A percentile compares a stretch with the other conserved stretches of the same genome.
Conservation (phyloP, 2,113 vertebrate genomes). For the Paralichthys olivaceus region DNA sequence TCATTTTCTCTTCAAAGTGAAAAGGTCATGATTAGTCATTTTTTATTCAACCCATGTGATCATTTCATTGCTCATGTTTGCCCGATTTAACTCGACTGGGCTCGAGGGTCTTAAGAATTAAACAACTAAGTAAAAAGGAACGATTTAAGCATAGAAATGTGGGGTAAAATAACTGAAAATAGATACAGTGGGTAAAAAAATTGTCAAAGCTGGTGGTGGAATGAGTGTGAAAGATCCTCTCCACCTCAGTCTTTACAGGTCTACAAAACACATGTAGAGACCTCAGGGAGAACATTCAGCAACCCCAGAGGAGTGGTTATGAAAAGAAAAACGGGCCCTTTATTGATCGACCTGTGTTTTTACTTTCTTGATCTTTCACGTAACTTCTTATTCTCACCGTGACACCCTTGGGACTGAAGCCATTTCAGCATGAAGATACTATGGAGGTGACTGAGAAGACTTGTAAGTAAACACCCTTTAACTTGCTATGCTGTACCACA, state of each 20-base stretch:
- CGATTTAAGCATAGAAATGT: constrained; percentile 3
- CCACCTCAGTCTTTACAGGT: background rate
- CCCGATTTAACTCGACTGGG: background rate
- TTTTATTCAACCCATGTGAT: background rate
- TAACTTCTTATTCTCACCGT: constrained; percentile 5
- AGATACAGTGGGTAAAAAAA: background rate
- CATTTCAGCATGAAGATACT: constrained; percentile 46
- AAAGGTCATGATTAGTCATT: background rate
- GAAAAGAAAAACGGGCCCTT: constrained; percentile 36
- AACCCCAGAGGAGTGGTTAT: constrained; percentile 24
- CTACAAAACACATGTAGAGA: constrained; percentile 49
- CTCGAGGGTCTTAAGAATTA: background rate
- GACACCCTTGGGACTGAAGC: constrained; percentile 35
- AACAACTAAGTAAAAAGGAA: background rate
- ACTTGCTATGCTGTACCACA: constrained; percentile 20
- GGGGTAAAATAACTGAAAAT: background rate
- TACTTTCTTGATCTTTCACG: constrained; percentile 55
- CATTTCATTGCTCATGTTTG: background rate
- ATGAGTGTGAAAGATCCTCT: constrained; percentile 21
- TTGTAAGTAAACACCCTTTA: constrained; percentile 10
- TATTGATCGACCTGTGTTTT: constrained; percentile 38
- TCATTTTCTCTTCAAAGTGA: background rate
- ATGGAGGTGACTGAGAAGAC: background rate
- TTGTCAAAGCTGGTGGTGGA: constrained; percentile 11
- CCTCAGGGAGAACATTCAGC: constrained; percentile 39